These are phyloP conservation scores for Rhinolophus ferrumequinum DNA, from an alignment of 2,113 vertebrate genomes.

Conservation along the genomic window DNA sequence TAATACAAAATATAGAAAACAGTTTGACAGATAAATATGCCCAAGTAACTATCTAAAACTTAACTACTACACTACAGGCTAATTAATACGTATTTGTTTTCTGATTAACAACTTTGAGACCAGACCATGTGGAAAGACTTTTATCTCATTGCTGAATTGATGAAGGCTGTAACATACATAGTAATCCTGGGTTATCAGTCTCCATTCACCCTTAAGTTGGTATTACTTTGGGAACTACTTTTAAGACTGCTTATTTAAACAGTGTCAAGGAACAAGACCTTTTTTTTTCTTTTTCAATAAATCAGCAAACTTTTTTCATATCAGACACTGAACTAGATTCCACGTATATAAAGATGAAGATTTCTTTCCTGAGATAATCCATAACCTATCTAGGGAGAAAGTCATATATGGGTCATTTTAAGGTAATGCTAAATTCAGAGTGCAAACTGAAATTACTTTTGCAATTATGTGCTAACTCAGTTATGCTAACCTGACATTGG, in stretches of 20 bases:
- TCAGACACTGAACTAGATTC: neutral
- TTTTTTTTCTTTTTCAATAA: neutral
- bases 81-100: constrained; percentile 13
- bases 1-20: constrained; percentile 47
- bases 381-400: neutral
- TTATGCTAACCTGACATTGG: neutral
- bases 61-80: neutral
- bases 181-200: neutral
- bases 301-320: neutral
- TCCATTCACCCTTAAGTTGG: neutral
- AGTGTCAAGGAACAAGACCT: neutral
- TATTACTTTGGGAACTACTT: neutral
- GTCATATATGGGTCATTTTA: neutral
- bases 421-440: neutral
- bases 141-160: neutral
- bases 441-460: neutral
- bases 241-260: constrained; percentile 20
- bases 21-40: constrained; percentile 39
- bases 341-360: neutral
- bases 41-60: constrained; percentile 43
- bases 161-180: neutral
- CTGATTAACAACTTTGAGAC: constrained; percentile 3
- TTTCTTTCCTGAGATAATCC: neutral
- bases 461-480: neutral
- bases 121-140: neutral